Evolutionary conservation across 2,797 vertebrate genomes (phyloP).

Genomic region (Oophaga sylvatica): DNA sequence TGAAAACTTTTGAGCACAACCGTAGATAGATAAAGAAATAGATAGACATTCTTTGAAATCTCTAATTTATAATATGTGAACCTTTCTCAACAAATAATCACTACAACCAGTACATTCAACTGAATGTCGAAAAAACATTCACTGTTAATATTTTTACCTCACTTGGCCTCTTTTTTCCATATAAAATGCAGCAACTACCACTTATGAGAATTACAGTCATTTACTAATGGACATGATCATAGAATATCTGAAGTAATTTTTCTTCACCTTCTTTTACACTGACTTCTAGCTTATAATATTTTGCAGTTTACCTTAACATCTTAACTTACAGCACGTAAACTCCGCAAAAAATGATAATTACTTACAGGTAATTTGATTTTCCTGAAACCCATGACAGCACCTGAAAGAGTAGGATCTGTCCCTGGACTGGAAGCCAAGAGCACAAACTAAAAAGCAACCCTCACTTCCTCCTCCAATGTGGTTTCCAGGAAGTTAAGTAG

Average conservation of each 20-base stretch:
- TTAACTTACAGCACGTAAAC: background rate
- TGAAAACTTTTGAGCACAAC: too few relatives aligned
- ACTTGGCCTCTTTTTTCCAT: background rate
- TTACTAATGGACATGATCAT: slow-evolving; percentile 25
- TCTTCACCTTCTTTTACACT: background rate
- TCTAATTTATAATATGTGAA: background rate
- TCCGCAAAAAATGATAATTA: background rate
- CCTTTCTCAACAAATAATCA: background rate
- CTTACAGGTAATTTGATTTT: too few relatives aligned
- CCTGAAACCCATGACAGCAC: too few relatives aligned
- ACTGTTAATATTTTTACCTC: background rate
- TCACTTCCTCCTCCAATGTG: too few relatives aligned
- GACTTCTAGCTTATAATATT: slow-evolving; percentile 18
- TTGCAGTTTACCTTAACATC: slow-evolving; percentile 28
- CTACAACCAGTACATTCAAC: background rate
- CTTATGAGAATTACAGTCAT: slow-evolving; percentile 21
- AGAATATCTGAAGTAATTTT: slow-evolving; percentile 8
- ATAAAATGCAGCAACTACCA: slow-evolving; percentile 13
- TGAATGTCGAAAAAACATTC: background rate
- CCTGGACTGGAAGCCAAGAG: too few relatives aligned
- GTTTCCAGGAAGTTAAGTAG: too few relatives aligned
- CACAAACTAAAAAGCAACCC: too few relatives aligned
- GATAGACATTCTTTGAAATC: background rate
- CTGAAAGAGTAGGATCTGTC: too few relatives aligned
- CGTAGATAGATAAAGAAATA: too few relatives aligned